Conservation (phyloP, 2,888 invertebrate genomes). For the Troilus luridus region DNA sequence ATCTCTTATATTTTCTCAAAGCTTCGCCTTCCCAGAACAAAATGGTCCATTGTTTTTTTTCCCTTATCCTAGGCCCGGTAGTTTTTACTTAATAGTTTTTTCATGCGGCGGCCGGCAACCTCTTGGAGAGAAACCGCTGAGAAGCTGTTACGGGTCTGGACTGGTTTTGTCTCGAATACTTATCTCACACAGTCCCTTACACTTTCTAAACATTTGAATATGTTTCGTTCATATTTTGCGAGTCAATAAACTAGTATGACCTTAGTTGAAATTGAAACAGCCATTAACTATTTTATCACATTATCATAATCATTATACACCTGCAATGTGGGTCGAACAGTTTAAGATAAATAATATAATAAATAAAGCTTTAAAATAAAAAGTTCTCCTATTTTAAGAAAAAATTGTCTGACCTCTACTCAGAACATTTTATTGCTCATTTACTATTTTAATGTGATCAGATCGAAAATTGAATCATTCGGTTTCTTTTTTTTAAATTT, state of each 20-base stretch:
- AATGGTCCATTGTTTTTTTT: constrained; percentile 47
- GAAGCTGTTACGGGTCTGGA: background rate
- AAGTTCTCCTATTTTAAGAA: too few species aligned
- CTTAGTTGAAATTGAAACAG: background rate
- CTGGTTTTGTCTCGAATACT: background rate
- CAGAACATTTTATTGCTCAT: too few species aligned
- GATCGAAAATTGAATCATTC: too few species aligned
- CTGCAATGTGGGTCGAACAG: too few species aligned
- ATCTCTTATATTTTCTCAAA: constrained; percentile 15
- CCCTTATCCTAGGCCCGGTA: background rate
- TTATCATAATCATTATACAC: too few species aligned
- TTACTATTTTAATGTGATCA: too few species aligned
- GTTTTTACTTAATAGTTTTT: constrained; percentile 38
- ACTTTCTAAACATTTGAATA: background rate
- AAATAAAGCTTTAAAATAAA: too few species aligned
- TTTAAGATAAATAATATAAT: too few species aligned
- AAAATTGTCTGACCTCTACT: too few species aligned
- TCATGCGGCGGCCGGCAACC: background rate
- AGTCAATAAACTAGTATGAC: background rate
- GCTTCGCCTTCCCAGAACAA: constrained; percentile 23
- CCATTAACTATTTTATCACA: too few species aligned
- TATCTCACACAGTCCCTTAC: constrained; percentile 6
- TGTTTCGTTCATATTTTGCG: background rate
- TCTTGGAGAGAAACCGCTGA: background rate
- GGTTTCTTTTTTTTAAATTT: too few species aligned